These are phyloP conservation scores for Ditula angustiorana DNA, from an alignment of 2,888 invertebrate species.

Conservation along the genomic window DNA sequence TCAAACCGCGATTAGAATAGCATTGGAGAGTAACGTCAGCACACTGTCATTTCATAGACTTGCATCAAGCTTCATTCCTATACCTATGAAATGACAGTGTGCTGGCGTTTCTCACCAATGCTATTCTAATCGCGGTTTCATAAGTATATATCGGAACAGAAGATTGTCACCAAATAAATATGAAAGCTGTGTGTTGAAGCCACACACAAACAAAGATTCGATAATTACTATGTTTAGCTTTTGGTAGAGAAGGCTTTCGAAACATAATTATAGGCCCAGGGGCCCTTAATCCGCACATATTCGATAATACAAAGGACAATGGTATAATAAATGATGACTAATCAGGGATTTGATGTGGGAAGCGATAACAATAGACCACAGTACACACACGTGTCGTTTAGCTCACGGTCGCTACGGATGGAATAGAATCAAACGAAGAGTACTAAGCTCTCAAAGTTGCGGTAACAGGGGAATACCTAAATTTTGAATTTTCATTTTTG, in stretches of 20 bases:
- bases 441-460: background rate
- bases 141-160: no score
- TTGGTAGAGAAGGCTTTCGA: slow-evolving; percentile 17
- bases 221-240: slow-evolving; percentile 28
- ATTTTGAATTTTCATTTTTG: no score
- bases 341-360: slow-evolving; percentile 44
- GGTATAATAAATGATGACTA: slow-evolving; percentile 38
- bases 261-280: slow-evolving; percentile 26
- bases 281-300: slow-evolving; percentile 15
- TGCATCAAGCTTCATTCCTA: no score
- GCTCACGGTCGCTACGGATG: slow-evolving; percentile 33
- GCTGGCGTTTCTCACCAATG: no score
- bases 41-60: no score
- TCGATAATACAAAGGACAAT: slow-evolving; percentile 35
- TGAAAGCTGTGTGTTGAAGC: background rate
- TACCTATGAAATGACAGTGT: no score
- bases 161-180: no score
- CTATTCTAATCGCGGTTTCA: no score
- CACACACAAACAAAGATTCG: background rate
- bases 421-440: background rate
- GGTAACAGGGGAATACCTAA: no score
- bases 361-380: slow-evolving; percentile 42
- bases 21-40: no score
- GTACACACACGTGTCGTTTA: slow-evolving; percentile 38
- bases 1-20: no score